Conservation (phyloP, 2,113 vertebrate species). For the Equus quagga region DNA sequence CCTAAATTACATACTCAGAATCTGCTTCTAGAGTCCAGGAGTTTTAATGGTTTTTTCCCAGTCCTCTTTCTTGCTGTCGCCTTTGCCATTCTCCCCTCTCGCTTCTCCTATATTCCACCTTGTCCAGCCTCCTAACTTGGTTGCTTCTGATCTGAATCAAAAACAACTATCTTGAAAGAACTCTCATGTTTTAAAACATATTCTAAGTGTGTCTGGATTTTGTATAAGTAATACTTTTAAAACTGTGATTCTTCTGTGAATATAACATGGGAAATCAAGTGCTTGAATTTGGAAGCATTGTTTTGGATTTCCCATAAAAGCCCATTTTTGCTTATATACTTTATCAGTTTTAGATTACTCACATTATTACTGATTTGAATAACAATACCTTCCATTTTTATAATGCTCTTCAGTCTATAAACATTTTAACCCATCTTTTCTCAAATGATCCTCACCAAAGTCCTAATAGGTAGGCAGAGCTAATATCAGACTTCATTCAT, state of each 20-base stretch:
- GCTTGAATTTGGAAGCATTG: background rate
- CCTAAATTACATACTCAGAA: background rate
- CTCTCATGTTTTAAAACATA: background rate
- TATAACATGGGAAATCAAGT: background rate
- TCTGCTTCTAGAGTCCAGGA: background rate
- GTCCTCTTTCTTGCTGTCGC: background rate
- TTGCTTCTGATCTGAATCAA: background rate
- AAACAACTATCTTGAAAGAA: background rate
- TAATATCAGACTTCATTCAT: background rate
- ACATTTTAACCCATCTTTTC: background rate
- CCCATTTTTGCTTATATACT: background rate
- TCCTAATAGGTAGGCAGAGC: background rate
- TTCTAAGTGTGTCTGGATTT: background rate
- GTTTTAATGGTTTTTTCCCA: background rate
- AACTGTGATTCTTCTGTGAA: background rate
- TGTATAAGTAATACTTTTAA: background rate
- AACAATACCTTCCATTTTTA: background rate
- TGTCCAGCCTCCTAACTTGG: background rate
- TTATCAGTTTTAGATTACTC: background rate
- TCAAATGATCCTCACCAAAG: background rate
- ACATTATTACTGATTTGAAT: background rate
- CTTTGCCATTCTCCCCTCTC: background rate
- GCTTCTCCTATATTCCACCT: background rate
- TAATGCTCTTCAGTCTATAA: background rate
- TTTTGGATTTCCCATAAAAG: background rate